phyloP scores from a whole-genome alignment of 2,888 invertebrate genomes.

The Nasonia oneida region DNA sequence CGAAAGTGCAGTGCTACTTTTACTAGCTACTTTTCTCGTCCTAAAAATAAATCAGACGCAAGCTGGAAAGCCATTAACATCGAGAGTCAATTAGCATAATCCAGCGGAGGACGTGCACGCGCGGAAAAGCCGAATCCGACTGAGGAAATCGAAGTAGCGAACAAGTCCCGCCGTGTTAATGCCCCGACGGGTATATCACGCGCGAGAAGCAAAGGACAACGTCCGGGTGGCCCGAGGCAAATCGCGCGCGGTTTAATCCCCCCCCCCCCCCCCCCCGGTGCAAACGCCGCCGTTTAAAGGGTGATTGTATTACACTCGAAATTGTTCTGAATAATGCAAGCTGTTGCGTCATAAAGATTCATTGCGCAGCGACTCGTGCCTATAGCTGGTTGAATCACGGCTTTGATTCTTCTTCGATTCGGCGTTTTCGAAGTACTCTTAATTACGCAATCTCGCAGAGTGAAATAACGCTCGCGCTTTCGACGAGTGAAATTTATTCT shows the following conservation, averaged over 20 bases:
- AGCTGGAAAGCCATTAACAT: neutral
- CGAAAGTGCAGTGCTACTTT: neutral
- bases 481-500: constrained; percentile 11
- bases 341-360: constrained; percentile 55
- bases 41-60: neutral
- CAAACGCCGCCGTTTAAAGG: constrained; percentile 40
- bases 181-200: neutral
- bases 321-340: constrained; percentile 55
- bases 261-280: neutral
- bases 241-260: constrained; percentile 19
- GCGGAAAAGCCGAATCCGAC: neutral
- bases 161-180: neutral
- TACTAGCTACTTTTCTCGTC: neutral
- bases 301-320: constrained; percentile 55
- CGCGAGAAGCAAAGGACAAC: constrained; percentile 37
- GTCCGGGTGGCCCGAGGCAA: constrained; percentile 31
- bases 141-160: constrained; percentile 11
- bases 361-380: neutral
- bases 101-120: neutral
- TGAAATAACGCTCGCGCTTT: neutral
- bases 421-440: no score
- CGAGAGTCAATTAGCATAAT: neutral
- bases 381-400: no score
- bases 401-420: neutral
- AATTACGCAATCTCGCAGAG: neutral